Conservation (phyloP, 2,888 invertebrate genomes). For the Drosophila demipolita region DNA sequence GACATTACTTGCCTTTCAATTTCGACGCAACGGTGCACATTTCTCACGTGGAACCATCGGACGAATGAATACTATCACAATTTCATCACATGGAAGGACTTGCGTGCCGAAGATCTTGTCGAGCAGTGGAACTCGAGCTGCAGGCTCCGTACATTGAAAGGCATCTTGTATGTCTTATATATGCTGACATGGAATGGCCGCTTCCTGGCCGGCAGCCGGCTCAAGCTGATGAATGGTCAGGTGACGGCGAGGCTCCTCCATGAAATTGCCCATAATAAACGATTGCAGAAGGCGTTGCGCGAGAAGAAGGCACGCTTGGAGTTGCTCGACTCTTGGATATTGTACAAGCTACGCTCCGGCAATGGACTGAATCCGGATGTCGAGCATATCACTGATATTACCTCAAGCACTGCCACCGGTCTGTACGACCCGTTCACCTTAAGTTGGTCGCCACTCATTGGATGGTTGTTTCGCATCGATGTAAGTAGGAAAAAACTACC, state of each 20-base stretch:
- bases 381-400: constrained; percentile 93
- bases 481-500: constrained; percentile 57
- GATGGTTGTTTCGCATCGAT: constrained; percentile 89
- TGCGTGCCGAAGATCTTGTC: constrained; percentile 90
- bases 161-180: constrained; percentile 87
- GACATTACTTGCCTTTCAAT: constrained; percentile 93
- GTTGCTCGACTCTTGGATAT: constrained; percentile 96
- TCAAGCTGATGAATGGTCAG: constrained; percentile 94
- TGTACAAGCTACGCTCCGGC: constrained; percentile 90
- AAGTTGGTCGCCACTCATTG: constrained; percentile 91
- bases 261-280: constrained; percentile 90
- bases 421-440: constrained; percentile 96
- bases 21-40: constrained; percentile 92
- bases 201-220: constrained; percentile 93
- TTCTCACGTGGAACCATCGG: constrained; percentile 92
- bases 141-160: constrained; percentile 87
- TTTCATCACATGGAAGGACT: constrained; percentile 96
- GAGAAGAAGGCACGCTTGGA: constrained; percentile 91
- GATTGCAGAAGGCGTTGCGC: constrained; percentile 88
- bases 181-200: constrained; percentile 91
- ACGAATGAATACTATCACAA: constrained; percentile 92
- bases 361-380: constrained; percentile 64
- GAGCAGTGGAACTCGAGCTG: constrained; percentile 92
- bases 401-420: constrained; percentile 95
- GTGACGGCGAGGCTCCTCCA: constrained; percentile 92